Percentiles rank a stretch among this genome's conserved stretches.
phyloP scores from a whole-genome alignment of 2,113 vertebrate species.

The Gymnogyps californianus region DNA sequence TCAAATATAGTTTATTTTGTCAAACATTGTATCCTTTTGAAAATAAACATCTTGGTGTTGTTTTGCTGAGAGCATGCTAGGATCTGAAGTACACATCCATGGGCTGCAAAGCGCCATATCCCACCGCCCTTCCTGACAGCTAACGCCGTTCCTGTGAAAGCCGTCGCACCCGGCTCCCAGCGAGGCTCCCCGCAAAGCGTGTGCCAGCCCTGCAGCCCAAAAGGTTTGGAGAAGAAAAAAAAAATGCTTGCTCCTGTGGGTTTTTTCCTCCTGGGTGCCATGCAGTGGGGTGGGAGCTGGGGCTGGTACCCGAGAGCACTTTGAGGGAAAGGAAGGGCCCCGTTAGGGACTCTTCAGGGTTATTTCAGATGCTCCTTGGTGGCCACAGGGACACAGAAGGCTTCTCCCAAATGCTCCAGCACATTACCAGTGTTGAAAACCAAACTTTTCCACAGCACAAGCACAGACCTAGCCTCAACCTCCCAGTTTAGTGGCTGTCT shows the following conservation, averaged over 20 bases:
- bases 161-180: accelerated
- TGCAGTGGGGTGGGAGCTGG: neutral
- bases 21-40: conserved; percentile 22
- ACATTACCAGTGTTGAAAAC: neutral
- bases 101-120: neutral
- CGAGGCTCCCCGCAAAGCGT: accelerated
- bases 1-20: conserved; percentile 49
- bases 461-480: neutral
- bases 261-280: accelerated
- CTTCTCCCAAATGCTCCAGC: neutral
- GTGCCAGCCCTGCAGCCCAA: neutral
- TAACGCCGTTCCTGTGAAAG: neutral
- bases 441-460: neutral
- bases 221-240: neutral
- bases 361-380: neutral
- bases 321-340: neutral
- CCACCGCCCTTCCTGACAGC: neutral
- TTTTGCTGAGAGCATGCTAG: neutral
- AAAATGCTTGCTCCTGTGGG: neutral
- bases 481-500: neutral
- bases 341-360: accelerated
- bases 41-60: conserved; percentile 59
- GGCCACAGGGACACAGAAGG: neutral
- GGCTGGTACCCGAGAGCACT: accelerated
- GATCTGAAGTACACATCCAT: neutral